Base-by-base conservation (phyloP, 1,140 invertebrate genomes). In the Agraylea sexmaculata region DNA sequence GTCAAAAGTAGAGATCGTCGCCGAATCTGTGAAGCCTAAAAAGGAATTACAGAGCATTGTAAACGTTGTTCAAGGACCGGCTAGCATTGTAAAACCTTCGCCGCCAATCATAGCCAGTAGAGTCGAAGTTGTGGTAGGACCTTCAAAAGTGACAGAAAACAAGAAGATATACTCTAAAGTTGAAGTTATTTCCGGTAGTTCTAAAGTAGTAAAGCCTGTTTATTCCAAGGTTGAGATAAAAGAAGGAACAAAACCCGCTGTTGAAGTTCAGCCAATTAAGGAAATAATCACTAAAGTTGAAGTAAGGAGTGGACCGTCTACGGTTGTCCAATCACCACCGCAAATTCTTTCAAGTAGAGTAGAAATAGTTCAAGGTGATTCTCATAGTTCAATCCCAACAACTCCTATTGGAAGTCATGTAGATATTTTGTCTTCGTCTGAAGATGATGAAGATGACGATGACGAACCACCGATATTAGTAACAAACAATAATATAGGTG, bases 401-500 rank as follows among this genome's bases (percentile, higher is more conserved):
- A 63, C 52, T 40, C 53, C 58, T 3, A 64, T 67, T 49, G 63
- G 58, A 17, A 71, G 63, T 42, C 50, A 71, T 29, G 60, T 73
- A 22, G 61, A 71, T 55, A 57, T 71, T n/a, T 60, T 64, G 49
- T 60, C 62, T 1, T 45, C 54, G 17, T 51, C 52, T 50, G 62
- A 56, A 50, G 64, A 56, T 42, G 53, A 57, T 34, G 59, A 60
- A 33, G 62, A 65, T 21, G 46, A 35, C 36, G 47, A 53, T 20
- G 60, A 46, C 18, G 52, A 67, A 51, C 64, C 64, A 25, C 64
- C 66, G 32, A 58, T 69, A 40, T 52, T 66, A 40, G 59, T 69
- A 11, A 58, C 74, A 4, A 77, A 77, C 29, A 83, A 82, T 53
- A 81, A 82, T 50, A 71, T 83, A 8, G 77, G 73, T 4, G 77